phyloP scores from a whole-genome alignment of 2,113 vertebrate genomes.

The Riparia riparia region DNA sequence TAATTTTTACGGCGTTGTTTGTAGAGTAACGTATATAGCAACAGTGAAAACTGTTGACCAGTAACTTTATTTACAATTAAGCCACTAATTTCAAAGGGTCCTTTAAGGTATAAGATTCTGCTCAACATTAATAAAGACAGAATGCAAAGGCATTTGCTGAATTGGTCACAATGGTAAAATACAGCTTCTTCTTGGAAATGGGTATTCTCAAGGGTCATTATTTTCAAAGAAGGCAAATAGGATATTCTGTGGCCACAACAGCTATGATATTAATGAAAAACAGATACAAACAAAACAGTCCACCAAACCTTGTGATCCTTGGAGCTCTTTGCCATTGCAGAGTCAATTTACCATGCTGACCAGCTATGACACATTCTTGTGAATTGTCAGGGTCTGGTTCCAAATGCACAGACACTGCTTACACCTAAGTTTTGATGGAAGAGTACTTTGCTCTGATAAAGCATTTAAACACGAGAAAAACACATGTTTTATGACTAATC shows the following conservation, averaged over 20 bases:
- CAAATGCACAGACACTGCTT: background rate
- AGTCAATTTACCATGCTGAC: background rate
- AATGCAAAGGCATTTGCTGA: background rate
- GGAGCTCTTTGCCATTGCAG: background rate
- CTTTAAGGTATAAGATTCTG: background rate
- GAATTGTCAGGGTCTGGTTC: background rate
- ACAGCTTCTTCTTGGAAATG: background rate
- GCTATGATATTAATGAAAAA: background rate
- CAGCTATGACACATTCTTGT: background rate
- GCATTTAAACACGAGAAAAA: conserved; percentile 3
- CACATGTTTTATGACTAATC: conserved; percentile 5
- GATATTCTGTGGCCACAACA: background rate
- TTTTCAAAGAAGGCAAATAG: conserved; percentile 11
- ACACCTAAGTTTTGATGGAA: background rate
- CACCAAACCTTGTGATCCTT: background rate
- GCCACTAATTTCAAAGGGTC: background rate
- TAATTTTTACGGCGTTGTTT: background rate
- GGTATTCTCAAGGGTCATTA: background rate
- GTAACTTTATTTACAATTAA: background rate
- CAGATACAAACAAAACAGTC: background rate
- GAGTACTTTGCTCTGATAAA: background rate
- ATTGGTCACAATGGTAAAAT: background rate
- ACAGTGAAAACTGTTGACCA: background rate
- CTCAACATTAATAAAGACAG: background rate
- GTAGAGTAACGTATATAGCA: background rate